Base-by-base conservation (phyloP, 1,140 invertebrate genomes). In the Drosophila punjabiensis region DNA sequence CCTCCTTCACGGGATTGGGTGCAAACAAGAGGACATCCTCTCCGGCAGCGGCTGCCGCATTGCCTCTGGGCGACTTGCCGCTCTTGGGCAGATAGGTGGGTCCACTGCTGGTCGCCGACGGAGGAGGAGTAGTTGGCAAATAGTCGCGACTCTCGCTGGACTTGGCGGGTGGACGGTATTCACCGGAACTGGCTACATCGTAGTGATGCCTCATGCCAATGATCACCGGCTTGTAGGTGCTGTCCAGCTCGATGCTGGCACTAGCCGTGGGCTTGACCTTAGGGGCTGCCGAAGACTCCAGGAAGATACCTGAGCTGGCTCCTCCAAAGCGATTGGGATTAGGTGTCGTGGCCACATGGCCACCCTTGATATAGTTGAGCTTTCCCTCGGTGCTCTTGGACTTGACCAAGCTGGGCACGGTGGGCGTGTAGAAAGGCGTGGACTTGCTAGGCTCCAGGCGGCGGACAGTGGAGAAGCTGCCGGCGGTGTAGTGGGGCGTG, bases 401-500 rank as follows among this genome's bases (percentile, higher is more conserved):
- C 69, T 92, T 93, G 4, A 59, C 39, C 10, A 93, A 61, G 13
- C 91, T 90, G 43, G 93, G 93, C 30, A 94, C 87, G 0, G 93
- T 94, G 48, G 93, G 93, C 4, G 93, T 93, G 53, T 93, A 93
- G 75, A 83, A 93, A 7, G 93, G 92, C 7, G 93, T 93, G 8
- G 91, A 80, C 33, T 85, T 87, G 59, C 89, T 92, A 10, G 84
- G 79, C 52, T 93, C 93, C 14, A 90, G 66, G 8, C 85, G 78
- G 4, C 92, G 67, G 4, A 81, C 86, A 9, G 91, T 92, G 39
- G 82, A 69, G 20, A 87, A 77, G 39, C 81, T 82, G 47, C 78
- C 86, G 37, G 69, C 53, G 1, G 65, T 37, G 18, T 76, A 89
- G 53, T 79, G 64, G 0, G 87, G 87, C 3, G 87, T 91, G 10